Evolutionary conservation across 2,888 invertebrate species (phyloP).

Genomic region (Parnassius orleans): DNA sequence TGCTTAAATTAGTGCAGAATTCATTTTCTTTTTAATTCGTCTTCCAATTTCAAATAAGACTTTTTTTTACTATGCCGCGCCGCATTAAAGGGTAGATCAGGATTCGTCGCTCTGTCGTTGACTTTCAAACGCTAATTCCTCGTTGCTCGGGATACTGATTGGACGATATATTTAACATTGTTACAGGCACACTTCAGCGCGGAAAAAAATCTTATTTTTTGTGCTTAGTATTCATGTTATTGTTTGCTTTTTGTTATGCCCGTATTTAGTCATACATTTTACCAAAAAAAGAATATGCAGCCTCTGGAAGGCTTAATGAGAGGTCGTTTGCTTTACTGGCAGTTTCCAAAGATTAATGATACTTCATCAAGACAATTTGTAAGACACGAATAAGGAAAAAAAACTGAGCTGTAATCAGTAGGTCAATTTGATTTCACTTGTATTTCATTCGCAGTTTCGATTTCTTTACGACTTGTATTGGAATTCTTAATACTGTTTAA

Average conservation of each 20-base stretch:
- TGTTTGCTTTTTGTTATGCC: neutral
- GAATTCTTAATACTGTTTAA: too few relatives aligned
- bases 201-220: constrained; percentile 74
- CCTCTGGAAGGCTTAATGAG: constrained; percentile 75
- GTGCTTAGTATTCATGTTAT: constrained; percentile 43
- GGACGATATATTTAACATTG: constrained; percentile 80
- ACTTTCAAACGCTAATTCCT: constrained; percentile 73
- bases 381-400: constrained; percentile 59
- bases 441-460: too few relatives aligned
- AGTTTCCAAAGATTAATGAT: constrained; percentile 76
- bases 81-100: constrained; percentile 74
- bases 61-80: constrained; percentile 67
- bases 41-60: constrained; percentile 78
- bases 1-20: constrained; percentile 76
- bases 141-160: constrained; percentile 73
- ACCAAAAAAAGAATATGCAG: constrained; percentile 34
- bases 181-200: constrained; percentile 68
- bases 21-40: constrained; percentile 78
- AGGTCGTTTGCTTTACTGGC: constrained; percentile 78
- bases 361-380: constrained; percentile 69
- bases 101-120: constrained; percentile 60
- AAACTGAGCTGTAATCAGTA: constrained; percentile 31
- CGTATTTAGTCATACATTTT: neutral
- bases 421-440: too few relatives aligned
- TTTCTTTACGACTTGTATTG: too few relatives aligned